phyloP scores from a whole-genome alignment of 92 coral and sea anemone species.

The Umimayanthus chanpuru region DNA sequence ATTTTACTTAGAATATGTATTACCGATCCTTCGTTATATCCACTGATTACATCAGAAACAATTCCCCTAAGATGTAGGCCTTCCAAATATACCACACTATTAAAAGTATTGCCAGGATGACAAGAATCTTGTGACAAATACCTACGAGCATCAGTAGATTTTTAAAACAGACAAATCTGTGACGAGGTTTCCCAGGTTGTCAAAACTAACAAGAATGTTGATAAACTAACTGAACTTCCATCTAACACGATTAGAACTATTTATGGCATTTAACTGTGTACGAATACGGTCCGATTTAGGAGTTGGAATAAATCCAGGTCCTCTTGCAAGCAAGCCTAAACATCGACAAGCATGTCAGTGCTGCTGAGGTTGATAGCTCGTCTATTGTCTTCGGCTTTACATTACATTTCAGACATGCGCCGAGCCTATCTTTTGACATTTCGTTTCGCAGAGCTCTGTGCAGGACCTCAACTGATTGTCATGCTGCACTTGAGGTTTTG shows the following conservation, averaged over 20 bases:
- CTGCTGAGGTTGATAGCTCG: slow-evolving; percentile 8
- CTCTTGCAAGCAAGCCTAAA: neutral
- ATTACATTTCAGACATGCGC: neutral
- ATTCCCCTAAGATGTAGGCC: no score
- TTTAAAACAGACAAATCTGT: no score
- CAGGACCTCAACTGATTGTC: neutral
- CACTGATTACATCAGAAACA: no score
- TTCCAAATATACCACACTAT: no score
- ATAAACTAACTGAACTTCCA: slow-evolving; percentile 13
- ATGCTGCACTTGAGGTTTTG: neutral
- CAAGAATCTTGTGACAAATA: no score
- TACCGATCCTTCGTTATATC: no score
- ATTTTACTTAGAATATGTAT: no score
- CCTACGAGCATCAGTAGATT: no score
- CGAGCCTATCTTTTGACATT: neutral
- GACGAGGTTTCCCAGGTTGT: no score
- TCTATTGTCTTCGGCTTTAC: neutral
- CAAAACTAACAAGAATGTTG: neutral
- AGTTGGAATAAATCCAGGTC: neutral
- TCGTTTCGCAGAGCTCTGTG: neutral
- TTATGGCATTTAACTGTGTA: slow-evolving; percentile 8
- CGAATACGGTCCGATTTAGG: neutral
- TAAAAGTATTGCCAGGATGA: no score
- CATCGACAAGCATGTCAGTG: slow-evolving; percentile 4
- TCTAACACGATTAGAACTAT: slow-evolving; percentile 24